Base-by-base conservation (phyloP, 2,113 vertebrate genomes). In the Myocastor coypus region DNA sequence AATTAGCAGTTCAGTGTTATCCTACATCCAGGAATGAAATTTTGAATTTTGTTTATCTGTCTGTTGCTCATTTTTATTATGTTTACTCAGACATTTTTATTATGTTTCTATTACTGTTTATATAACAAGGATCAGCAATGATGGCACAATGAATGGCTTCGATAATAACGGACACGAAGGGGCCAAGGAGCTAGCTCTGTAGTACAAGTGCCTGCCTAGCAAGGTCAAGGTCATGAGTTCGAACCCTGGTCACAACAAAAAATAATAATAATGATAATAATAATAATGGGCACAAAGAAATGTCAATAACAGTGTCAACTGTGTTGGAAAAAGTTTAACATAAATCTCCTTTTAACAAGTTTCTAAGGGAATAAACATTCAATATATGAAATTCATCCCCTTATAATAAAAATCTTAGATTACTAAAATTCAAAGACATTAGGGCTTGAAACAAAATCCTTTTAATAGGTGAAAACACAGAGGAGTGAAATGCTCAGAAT, bases 341-440 rank as follows among this genome's bases (percentile, higher is more conserved):
- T 82, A 86, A 75, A 34, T 30, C 1, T 73, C 81, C 24, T 63
- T 91, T 83, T 83, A 64, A 88, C 22, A 75, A 91, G 46, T 68
- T 46, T 82, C 82, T 92, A 57, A 50, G 52, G 55, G 12, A 89
- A 92, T 52, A 87, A 63, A 92, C 19, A 14, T 66, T n/a, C 46
- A 84, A 83, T 52, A 83, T 52, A 59, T 66, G 12, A 92, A 94
- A 46, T 57, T 26, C 34, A 86, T 78, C 7, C 68, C 34, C 42
- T 85, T 66, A 40, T 32, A 66, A 19, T 57, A 42, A 89, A 97
- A 96, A 87, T 89, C 40, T 40, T 69, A 20, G 92, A 50, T 86
- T 52, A 87, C 19, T 63, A 52, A 61, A 88, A 20, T 64, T 84
- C 17, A 91, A 61, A 82, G n/a, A 92, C 57, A 80, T 7, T 55